phyloP scores from a whole-genome alignment of 2,113 vertebrate species.

The Nycticorax nycticorax region DNA sequence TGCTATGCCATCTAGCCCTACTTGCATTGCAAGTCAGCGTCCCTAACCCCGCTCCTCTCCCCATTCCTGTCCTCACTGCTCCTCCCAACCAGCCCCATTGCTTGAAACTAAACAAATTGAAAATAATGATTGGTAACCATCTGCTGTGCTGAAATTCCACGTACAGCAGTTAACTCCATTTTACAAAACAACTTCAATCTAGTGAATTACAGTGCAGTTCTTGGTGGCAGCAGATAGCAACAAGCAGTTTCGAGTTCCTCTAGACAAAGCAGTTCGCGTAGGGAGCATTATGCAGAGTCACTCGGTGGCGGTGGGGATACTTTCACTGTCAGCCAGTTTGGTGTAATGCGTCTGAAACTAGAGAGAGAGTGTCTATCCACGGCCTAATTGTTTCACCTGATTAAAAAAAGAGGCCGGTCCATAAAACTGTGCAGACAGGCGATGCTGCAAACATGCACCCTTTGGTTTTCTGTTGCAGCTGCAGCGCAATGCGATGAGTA shows the following conservation, averaged over 20 bases:
- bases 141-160: constrained; percentile 79
- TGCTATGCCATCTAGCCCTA: background rate
- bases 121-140: constrained; percentile 81
- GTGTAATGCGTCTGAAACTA: constrained; percentile 21
- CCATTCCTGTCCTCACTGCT: background rate
- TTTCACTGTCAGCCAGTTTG: background rate
- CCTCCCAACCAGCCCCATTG: constrained; percentile 46
- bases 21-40: background rate
- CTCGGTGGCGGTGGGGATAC: background rate
- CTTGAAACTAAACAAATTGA: constrained; percentile 79
- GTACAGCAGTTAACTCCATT: constrained; percentile 80
- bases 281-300: constrained; percentile 43
- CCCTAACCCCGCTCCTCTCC: background rate
- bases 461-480: background rate
- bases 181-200: constrained; percentile 79
- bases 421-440: background rate
- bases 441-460: background rate
- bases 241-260: constrained; percentile 67
- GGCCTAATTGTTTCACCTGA: background rate
- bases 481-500: background rate
- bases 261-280: constrained; percentile 49
- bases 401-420: constrained; percentile 4
- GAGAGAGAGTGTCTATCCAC: background rate
- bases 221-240: constrained; percentile 73
- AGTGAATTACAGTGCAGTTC: constrained; percentile 72